Base-by-base conservation (phyloP, 2,113 vertebrate species). In the Nerophis lumbriciformis region DNA sequence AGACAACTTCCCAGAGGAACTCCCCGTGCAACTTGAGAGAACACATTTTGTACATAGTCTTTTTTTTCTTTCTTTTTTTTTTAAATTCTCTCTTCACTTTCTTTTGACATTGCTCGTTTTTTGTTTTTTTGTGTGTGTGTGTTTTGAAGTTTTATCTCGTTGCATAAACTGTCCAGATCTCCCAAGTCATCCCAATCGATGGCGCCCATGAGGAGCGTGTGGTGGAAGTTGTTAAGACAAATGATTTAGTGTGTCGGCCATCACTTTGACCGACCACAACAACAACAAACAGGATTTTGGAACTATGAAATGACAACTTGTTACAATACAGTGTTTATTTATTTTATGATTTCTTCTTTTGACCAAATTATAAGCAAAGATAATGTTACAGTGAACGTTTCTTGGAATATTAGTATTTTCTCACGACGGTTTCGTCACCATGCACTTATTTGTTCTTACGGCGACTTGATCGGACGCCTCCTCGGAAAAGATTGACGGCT, bases 201-300 rank as follows among this genome's bases (percentile, higher is more conserved):
- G 74, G 75, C 81, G 84, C 78, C 89, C 88, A 91, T 89, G 91
- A 91, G 89, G 85, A 91, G 81, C 77, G 77, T 73, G 68, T 79
- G 73, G 79, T 84, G 78, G 81, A 73, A 80, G 80, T 83, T 83
- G 71, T 71, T 72, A 66, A 79, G 60, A 82, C 62, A 82, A 73
- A 71, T 74, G 55, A 76, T 81, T 81, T 76, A 83, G 80, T 78
- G 70, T 85, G 65, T 83, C 82, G 87, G 81, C 81, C 85, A 87
- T 85, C 84, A 88, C 76, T 81, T 85, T 80, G 70, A 82, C 79
- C 79, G 81, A 78, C 82, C 77, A 86, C 83, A 81, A 68, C 68
- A 79, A 80, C 76, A 80, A 76, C 81, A 78, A 85, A 84, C 81
- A 72, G 64, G 66, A 81, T 88, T 90, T 90, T 91, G 89, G 72